Conservation (phyloP, 2,888 invertebrate species). For the Ennomos erosarius region DNA sequence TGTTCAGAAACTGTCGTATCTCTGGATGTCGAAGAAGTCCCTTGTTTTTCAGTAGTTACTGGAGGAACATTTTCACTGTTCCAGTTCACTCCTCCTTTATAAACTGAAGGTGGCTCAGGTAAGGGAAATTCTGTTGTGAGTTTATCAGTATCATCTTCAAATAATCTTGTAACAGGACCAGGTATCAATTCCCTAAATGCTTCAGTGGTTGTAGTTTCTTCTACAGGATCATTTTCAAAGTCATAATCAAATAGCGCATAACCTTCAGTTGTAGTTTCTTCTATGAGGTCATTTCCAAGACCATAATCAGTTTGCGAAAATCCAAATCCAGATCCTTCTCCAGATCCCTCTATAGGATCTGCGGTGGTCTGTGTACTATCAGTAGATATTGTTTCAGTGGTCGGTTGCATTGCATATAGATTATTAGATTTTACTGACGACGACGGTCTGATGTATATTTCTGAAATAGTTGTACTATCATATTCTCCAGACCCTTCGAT, state of each 20-base stretch:
- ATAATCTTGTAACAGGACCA: slow-evolving; percentile 54
- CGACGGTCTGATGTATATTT: slow-evolving; percentile 54
- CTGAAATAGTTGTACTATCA: slow-evolving; percentile 75
- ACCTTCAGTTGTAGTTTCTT: slow-evolving; percentile 59
- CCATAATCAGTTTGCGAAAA: slow-evolving; percentile 42
- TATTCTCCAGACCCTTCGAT: slow-evolving; percentile 74
- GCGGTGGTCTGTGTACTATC: slow-evolving; percentile 60
- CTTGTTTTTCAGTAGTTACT: slow-evolving; percentile 55
- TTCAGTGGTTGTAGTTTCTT: slow-evolving; percentile 60
- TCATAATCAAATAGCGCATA: slow-evolving; percentile 42
- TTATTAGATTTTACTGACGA: slow-evolving; percentile 23
- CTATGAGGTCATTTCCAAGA: slow-evolving; percentile 38
- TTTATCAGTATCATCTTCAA: slow-evolving; percentile 59
- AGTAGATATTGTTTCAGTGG: slow-evolving; percentile 53
- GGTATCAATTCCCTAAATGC: slow-evolving; percentile 59
- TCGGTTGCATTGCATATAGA: slow-evolving; percentile 42
- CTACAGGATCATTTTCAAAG: slow-evolving; percentile 38
- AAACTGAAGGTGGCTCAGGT: slow-evolving; percentile 61
- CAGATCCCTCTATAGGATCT: slow-evolving; percentile 69
- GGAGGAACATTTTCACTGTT: slow-evolving; percentile 52
- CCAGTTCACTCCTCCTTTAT: slow-evolving; percentile 66
- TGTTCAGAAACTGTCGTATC: slow-evolving; percentile 78
- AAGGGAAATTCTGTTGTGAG: slow-evolving; percentile 69
- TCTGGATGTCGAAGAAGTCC: slow-evolving; percentile 63
- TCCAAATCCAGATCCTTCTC: slow-evolving; percentile 45